Conservation (phyloP, 2,113 vertebrate genomes). For the Aegithalos caudatus region DNA sequence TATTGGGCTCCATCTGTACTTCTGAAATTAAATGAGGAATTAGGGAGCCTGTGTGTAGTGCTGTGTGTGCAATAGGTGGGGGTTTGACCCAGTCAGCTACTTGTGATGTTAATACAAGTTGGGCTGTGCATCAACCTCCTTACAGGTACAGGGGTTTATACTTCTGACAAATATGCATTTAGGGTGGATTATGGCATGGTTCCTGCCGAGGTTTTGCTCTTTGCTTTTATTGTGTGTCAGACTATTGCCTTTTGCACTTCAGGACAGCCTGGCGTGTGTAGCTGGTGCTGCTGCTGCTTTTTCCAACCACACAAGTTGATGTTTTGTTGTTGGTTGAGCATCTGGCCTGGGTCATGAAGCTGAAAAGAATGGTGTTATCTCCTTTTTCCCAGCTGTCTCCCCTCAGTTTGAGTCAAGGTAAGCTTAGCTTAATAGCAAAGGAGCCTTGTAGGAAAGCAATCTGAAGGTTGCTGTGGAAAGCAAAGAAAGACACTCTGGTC, state of each 20-base stretch:
- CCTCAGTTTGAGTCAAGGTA: not conserved
- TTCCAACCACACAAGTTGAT: not conserved
- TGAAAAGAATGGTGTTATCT: not conserved
- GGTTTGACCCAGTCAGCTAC: not conserved
- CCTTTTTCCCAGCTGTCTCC: not conserved
- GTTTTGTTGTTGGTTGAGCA: not conserved
- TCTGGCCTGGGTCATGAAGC: not conserved
- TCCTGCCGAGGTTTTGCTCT: not conserved
- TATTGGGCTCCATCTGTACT: not conserved
- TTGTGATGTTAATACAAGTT: not conserved
- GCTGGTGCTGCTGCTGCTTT: not conserved
- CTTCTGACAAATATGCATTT: not conserved
- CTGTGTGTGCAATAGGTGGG: not conserved
- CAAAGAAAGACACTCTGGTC: not conserved
- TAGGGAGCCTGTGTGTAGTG: not conserved
- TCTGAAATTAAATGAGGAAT: not conserved
- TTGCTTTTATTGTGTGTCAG: not conserved
- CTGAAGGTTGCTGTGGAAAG: not conserved
- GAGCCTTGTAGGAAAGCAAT: not conserved
- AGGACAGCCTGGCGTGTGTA: not conserved
- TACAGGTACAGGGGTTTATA: not conserved
- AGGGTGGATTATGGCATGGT: not conserved
- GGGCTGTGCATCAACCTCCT: not conserved
- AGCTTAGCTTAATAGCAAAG: not conserved
- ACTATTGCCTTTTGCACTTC: not conserved